Base-by-base conservation (phyloP, 2,797 vertebrate species). In the Phoxinus dragarum region DNA sequence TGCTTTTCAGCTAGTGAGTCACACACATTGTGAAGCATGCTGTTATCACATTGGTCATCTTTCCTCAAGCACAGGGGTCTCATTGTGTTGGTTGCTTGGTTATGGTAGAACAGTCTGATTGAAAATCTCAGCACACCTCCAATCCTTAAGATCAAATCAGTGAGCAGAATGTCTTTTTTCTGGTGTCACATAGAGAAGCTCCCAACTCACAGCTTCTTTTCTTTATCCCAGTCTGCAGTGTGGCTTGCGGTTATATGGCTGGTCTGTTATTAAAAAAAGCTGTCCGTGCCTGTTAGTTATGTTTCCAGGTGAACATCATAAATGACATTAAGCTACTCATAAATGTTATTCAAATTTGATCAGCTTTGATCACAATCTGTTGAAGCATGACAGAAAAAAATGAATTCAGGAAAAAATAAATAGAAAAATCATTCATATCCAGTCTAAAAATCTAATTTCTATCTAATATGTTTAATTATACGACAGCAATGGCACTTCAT, bases 51-150 rank as follows among this genome's bases (percentile, higher is more conserved):
- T 40, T 64, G 31, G 54, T 74, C 69, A 66, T 66, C 59, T 42
- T 79, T 19, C 9, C 9, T 47, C 40, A 66, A 49, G 16, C 31
- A 61, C 17, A 23, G n/a, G 16, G 14, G 6, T 64, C 52, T 47
- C 49, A 31, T 40, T 27, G 71, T 74, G 81, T 64, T 40, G 81
- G 34, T 47, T 82, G 27, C 44, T n/a, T 42, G 44, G 59, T 49
- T 47, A n/a, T n/a, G 42, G 14, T 56, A 31, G 56, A 59, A 81
- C 34, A 81, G 23, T 2, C 23, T 59, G 68, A 72, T 72, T 59
- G 68, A 72, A 71, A 82, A 72, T 72, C 80, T 56, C 47, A 82
- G 54, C 40, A 82, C 42, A 82, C n/a, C 56, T 82, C 40, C 31
- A n/a, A 17, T 1, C 19, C 78, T 68, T n/a, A 66, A 79, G 78